These are phyloP conservation scores for Heteractis magnifica DNA, from an alignment of 92 coral and sea anemone genomes.

Conservation along the genomic window DNA sequence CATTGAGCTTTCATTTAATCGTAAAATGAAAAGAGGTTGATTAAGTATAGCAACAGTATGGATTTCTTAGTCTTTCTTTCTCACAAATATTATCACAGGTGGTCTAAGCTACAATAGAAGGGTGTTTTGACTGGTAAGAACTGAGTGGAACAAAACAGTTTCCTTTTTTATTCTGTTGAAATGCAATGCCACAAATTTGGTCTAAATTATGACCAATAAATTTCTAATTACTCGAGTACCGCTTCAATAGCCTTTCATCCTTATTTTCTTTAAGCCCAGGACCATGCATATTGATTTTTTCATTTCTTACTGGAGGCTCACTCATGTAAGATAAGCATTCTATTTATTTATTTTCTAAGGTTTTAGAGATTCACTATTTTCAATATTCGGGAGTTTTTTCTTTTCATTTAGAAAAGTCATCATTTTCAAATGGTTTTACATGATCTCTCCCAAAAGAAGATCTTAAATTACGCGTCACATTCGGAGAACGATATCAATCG, in stretches of 20 bases:
- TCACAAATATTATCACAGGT: neutral
- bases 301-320: no score
- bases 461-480: constrained; percentile 16
- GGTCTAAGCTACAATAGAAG: neutral
- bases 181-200: neutral
- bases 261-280: no score
- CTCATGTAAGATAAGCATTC: no score
- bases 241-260: no score
- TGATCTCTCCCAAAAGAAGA: neutral
- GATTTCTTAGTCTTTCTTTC: neutral
- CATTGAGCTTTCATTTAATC: neutral
- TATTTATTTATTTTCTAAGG: no score
- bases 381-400: neutral
- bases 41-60: neutral
- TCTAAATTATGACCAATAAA: neutral
- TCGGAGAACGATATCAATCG: constrained; percentile 1
- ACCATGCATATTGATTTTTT: no score
- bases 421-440: constrained; percentile 9
- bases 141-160: neutral
- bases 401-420: neutral
- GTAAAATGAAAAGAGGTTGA: neutral
- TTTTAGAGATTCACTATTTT: neutral
- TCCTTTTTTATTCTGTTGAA: neutral
- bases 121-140: neutral
- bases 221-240: no score